A percentile compares a stretch with the other conserved stretches of the same genome.
phyloP scores from a whole-genome alignment of 2,113 vertebrate genomes.

The Cephalophus harveyi region DNA sequence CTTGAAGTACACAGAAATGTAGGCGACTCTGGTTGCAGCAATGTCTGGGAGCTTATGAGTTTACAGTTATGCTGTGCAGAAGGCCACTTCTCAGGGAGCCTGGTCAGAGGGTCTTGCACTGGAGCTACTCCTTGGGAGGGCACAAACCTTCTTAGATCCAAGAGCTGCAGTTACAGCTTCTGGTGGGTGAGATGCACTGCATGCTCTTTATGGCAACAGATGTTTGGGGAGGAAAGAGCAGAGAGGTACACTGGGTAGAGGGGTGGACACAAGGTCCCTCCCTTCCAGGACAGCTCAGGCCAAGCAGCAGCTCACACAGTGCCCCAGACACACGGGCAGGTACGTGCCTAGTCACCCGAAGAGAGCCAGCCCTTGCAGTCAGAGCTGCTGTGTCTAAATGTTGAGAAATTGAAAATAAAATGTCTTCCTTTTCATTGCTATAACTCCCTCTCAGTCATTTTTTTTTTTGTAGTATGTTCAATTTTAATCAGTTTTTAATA shows the following conservation, averaged over 20 bases:
- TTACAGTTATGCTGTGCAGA: not conserved
- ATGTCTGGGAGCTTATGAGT: not conserved
- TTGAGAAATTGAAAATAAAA: not conserved
- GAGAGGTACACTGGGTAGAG: accelerated
- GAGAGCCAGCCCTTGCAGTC: not conserved
- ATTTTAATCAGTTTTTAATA: not conserved
- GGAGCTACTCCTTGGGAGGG: not conserved
- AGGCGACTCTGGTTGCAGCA: too few relatives aligned
- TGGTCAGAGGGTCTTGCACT: not conserved
- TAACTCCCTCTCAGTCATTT: not conserved
- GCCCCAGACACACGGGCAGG: not conserved
- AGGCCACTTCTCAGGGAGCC: not conserved
- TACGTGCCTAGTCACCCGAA: accelerated
- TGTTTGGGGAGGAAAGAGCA: not conserved
- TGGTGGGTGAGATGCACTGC: not conserved
- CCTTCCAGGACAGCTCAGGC: not conserved
- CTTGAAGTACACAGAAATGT: not conserved
- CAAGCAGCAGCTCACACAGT: not conserved
- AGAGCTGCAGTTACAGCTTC: not conserved
- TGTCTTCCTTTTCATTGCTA: not conserved
- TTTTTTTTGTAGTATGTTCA: not conserved
- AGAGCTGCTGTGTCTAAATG: not conserved
- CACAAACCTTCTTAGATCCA: not conserved
- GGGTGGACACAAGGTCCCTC: not conserved
- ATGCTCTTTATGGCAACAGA: not conserved